Percentiles rank a stretch among this genome's conserved stretches.
Conservation (phyloP, 2,797 vertebrate genomes). For the Clarias fuscus region DNA sequence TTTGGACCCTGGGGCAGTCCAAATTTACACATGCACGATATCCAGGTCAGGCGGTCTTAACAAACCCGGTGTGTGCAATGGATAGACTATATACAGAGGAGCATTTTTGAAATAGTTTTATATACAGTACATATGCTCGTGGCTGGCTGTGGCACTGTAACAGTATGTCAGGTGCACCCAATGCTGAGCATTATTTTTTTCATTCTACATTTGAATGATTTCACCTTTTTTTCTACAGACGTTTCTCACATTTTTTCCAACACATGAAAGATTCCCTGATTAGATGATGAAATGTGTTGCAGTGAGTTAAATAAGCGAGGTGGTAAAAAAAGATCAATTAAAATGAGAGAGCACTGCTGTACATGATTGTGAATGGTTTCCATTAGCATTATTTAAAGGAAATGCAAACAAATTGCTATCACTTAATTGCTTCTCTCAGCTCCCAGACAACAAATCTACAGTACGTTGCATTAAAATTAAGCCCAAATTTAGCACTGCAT, state of each 20-base stretch:
- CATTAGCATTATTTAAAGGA: neutral
- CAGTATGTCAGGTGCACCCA: neutral
- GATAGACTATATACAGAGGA: neutral
- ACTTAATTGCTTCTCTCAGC: neutral
- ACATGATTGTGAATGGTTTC: neutral
- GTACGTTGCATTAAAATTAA: neutral
- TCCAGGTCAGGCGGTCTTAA: slow-evolving; percentile 11
- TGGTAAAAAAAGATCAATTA: neutral
- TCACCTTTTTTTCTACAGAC: neutral
- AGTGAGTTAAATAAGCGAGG: neutral
- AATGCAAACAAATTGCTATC: slow-evolving; percentile 2
- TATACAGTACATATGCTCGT: neutral
- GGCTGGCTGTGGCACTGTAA: neutral
- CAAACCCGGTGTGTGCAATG: neutral
- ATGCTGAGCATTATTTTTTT: neutral
- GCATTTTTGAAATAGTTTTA: neutral
- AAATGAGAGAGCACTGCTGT: neutral
- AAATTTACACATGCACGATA: slow-evolving; percentile 5
- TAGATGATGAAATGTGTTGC: neutral
- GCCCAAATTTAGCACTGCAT: neutral
- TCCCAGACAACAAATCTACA: neutral
- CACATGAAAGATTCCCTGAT: neutral
- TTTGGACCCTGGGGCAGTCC: neutral
- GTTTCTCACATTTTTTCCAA: neutral
- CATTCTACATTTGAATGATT: neutral